Evolutionary conservation across 2,797 vertebrate species (phyloP), one percentile per base, ranked within the genome.

Genomic region (Xerus rutilus): DNA sequence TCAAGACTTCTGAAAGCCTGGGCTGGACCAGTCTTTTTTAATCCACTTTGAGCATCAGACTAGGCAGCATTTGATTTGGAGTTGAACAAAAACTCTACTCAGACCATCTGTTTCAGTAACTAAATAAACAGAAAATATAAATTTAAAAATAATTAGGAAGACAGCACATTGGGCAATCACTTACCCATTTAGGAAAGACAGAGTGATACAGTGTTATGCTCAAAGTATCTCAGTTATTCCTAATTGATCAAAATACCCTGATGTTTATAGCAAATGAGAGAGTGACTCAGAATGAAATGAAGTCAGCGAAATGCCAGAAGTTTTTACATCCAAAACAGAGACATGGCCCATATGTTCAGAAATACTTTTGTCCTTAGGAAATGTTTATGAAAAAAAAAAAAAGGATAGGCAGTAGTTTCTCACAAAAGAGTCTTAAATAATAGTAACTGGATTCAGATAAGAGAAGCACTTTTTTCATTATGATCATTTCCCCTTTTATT

Each of bases 321-420:
- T 98, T 98, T 98, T 98, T 98, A 98, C 97, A 98, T 99, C 98
- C 98, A 98, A 98, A 98, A 98, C 97, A 98, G 98, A 98, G 98
- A 99, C 98, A 98, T 91, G 86, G 97, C 97, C 98, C 98, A 98
- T 98, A 98, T 99, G 98, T 98, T 98, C 98, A 98, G 98, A 98
- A 98, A 98, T 99, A 98, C 96, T 98, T 99, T 98, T 98, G 97
- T 98, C 95, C 98, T 99, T 98, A 98, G 98, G 97, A 98, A 98
- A 98, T 98, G 98, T 98, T 98, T 98, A 98, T 98, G 97, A 97
- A 98, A 96, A 97, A 98, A 98, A 97, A 97, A 98, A 98, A 98
- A 96, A 85, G 86, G 97, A 98, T 98, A 98, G 97, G 97, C 96
- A 93, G 87, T 97, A 39, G 39, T 39, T 98, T 93, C 97, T 97